phyloP scores from a whole-genome alignment of 2,888 invertebrate genomes.

The Eristalinus aeneus region DNA sequence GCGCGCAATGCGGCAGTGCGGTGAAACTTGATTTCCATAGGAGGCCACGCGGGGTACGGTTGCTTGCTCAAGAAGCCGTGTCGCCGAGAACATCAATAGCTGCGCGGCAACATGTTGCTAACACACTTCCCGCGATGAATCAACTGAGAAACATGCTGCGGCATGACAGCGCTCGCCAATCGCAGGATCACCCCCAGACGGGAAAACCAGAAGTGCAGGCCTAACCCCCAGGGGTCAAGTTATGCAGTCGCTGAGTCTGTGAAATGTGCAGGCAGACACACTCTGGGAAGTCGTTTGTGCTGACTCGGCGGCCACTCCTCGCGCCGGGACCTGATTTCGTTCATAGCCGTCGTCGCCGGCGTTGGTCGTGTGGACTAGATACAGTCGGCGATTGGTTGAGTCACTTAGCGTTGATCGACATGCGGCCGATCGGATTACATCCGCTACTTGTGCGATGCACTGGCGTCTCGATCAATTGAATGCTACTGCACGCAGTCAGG shows the following conservation, averaged over 20 bases:
- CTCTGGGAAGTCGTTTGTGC: slow-evolving; percentile 20
- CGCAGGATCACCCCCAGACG: not conserved
- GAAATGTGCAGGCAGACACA: slow-evolving; percentile 46
- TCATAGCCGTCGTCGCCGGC: not conserved
- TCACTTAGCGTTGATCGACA: slow-evolving; percentile 67
- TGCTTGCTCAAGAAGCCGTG: slow-evolving; percentile 46
- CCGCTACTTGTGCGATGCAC: slow-evolving; percentile 45
- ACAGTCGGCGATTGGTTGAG: slow-evolving; percentile 59
- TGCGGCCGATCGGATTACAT: slow-evolving; percentile 69
- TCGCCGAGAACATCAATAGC: slow-evolving; percentile 3
- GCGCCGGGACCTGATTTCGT: slow-evolving; percentile 13
- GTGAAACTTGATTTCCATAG: slow-evolving; percentile 63
- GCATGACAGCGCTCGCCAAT: slow-evolving; percentile 9
- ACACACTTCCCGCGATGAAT: slow-evolving; percentile 42
- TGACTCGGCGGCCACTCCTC: not conserved
- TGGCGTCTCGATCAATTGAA: slow-evolving; percentile 13
- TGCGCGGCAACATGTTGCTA: slow-evolving; percentile 57
- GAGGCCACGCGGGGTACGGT: slow-evolving; percentile 28
- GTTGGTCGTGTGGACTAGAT: slow-evolving; percentile 50
- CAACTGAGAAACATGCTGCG: slow-evolving; percentile 46
- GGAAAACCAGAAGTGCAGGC: slow-evolving; percentile 7
- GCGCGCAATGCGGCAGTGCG: not conserved
- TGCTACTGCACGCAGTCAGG: not conserved
- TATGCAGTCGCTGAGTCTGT: slow-evolving; percentile 65
- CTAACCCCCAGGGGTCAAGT: slow-evolving; percentile 65